Conservation (phyloP, 2,797 vertebrate species). For the Chaetophractus vellerosus region DNA sequence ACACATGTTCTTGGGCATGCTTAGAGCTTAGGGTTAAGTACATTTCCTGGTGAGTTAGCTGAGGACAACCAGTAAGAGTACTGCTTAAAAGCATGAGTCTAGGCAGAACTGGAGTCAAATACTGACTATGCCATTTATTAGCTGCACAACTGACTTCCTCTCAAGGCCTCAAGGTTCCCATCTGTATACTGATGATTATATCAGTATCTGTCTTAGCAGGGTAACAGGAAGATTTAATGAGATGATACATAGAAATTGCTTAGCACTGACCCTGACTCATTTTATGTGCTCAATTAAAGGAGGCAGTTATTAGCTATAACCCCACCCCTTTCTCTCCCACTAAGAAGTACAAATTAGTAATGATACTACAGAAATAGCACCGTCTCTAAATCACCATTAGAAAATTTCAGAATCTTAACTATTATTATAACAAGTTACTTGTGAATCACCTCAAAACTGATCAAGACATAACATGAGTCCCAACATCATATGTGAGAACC, state of each 20-base stretch:
- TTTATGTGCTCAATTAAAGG: conserved; percentile 9
- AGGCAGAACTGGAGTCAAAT: background rate
- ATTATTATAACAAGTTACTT: background rate
- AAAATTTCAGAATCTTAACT: background rate
- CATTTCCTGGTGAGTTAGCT: background rate
- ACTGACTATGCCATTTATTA: background rate
- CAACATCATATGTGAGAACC: background rate
- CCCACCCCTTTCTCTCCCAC: background rate
- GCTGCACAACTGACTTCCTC: background rate
- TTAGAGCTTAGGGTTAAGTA: background rate
- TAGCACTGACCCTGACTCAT: background rate
- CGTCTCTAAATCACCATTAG: background rate
- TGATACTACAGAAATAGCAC: background rate
- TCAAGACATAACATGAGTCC: background rate
- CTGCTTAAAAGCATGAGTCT: background rate
- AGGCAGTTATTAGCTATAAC: background rate
- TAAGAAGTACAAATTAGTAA: background rate
- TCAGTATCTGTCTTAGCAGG: background rate
- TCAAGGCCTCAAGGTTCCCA: background rate
- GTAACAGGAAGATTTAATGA: background rate
- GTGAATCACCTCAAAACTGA: background rate
- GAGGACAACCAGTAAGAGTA: background rate
- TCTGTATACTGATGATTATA: background rate
- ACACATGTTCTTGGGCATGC: background rate
- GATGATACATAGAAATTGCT: background rate